These are phyloP conservation scores for Drosophila novamexicana DNA, from an alignment of 1,140 invertebrate species.

Conservation along the genomic window DNA sequence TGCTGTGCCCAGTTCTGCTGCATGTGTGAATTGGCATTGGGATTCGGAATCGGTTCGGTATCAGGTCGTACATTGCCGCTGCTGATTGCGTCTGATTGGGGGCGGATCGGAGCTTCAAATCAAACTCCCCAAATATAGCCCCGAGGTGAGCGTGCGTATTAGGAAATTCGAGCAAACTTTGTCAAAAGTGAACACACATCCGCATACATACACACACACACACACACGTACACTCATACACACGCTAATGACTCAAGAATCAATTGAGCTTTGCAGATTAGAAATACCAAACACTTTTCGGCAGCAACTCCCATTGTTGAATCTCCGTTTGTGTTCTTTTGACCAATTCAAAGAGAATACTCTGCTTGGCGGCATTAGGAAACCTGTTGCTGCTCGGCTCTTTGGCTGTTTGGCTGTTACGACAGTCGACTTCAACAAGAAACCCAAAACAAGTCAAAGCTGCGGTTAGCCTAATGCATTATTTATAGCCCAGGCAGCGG, in stretches of 20 bases:
- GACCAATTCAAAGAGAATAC: slow-evolving; percentile 20
- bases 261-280: neutral
- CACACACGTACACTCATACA: neutral
- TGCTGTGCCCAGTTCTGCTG: slow-evolving; percentile 36
- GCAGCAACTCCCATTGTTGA: neutral
- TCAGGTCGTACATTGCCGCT: slow-evolving; percentile 15
- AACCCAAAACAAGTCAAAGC: slow-evolving; percentile 43
- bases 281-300: neutral
- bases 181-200: neutral
- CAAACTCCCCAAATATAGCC: neutral
- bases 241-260: neutral
- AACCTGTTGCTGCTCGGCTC: slow-evolving; percentile 36
- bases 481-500: slow-evolving; percentile 45
- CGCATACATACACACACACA: no score
- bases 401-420: slow-evolving; percentile 24
- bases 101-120: slow-evolving; percentile 7
- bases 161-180: neutral
- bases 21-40: slow-evolving; percentile 35
- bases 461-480: slow-evolving; percentile 63
- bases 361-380: slow-evolving; percentile 32
- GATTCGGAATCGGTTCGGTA: slow-evolving; percentile 6
- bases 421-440: slow-evolving; percentile 33
- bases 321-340: slow-evolving; percentile 31
- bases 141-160: slow-evolving; percentile 15
- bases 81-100: slow-evolving; percentile 21